Conservation (phyloP, 2,888 invertebrate species). For the Heliconius erato region DNA sequence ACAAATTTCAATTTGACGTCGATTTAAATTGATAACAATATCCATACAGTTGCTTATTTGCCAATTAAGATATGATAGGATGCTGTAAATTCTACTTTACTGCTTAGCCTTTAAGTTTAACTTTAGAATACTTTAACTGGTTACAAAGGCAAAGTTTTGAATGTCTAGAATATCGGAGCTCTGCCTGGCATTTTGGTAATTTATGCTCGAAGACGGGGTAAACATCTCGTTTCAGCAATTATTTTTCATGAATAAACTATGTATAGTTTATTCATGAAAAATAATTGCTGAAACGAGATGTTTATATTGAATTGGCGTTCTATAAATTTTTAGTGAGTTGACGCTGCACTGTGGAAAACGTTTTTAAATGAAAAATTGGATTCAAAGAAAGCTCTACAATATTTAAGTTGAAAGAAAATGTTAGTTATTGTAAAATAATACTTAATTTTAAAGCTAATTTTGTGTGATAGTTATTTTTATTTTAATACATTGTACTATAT, state of each 20-base stretch:
- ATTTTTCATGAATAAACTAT: conserved; percentile 39
- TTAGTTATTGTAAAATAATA: neutral
- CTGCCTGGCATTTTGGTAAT: conserved; percentile 68
- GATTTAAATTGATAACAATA: conserved; percentile 52
- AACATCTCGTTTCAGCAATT: conserved; percentile 60
- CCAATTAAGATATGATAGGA: conserved; percentile 49
- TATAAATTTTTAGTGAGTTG: neutral
- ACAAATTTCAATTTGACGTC: conserved; percentile 53
- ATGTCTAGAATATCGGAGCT: conserved; percentile 64
- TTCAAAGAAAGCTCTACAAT: neutral
- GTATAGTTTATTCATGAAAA: too few species aligned
- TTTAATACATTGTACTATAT: too few species aligned
- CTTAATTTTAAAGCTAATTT: neutral
- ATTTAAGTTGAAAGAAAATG: neutral
- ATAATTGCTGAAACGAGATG: too few species aligned
- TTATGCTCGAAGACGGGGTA: conserved; percentile 59
- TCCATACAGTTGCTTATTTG: conserved; percentile 46
- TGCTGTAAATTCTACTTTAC: conserved; percentile 33
- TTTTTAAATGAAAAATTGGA: neutral
- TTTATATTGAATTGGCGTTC: conserved; percentile 19
- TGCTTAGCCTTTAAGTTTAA: conserved; percentile 58
- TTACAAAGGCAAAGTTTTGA: conserved; percentile 54
- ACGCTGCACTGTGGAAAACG: neutral
- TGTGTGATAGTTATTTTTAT: too few species aligned
- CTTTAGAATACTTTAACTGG: conserved; percentile 54